Conservation (phyloP, 2,888 invertebrate species). For the Cantharis flavilabris region DNA sequence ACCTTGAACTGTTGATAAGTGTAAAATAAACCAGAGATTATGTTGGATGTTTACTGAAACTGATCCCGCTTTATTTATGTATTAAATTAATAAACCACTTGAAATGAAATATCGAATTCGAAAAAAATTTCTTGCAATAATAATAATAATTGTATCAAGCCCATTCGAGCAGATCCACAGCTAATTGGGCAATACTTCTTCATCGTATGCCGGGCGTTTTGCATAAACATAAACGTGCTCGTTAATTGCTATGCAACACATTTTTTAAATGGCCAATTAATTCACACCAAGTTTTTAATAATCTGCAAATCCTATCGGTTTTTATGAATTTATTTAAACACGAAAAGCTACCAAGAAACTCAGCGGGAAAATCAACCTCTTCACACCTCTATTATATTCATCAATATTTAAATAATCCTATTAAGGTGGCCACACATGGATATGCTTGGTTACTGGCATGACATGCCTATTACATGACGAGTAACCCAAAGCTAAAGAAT, state of each 20-base stretch:
- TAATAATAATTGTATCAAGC: background rate
- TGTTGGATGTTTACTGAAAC: conserved; percentile 13
- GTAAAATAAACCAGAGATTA: conserved; percentile 24
- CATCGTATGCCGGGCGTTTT: background rate
- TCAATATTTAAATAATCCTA: too few relatives aligned
- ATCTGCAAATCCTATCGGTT: background rate
- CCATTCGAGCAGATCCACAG: background rate
- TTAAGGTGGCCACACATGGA: too few relatives aligned
- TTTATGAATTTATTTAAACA: too few relatives aligned
- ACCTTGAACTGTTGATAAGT: conserved; percentile 16
- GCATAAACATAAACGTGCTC: background rate
- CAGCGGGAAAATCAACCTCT: too few relatives aligned
- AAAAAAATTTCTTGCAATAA: background rate
- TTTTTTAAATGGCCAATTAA: background rate
- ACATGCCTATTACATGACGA: too few relatives aligned
- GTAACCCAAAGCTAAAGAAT: too few relatives aligned
- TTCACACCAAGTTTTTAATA: background rate
- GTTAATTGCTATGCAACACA: background rate
- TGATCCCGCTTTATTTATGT: conserved; percentile 3
- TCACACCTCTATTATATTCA: too few relatives aligned
- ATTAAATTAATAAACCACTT: background rate
- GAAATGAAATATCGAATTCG: background rate
- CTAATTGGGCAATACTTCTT: background rate
- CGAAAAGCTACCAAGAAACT: too few relatives aligned
- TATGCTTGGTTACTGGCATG: too few relatives aligned